Evolutionary conservation across 2,888 invertebrate genomes (phyloP).

Genomic region (Brachyopa scutellaris): DNA sequence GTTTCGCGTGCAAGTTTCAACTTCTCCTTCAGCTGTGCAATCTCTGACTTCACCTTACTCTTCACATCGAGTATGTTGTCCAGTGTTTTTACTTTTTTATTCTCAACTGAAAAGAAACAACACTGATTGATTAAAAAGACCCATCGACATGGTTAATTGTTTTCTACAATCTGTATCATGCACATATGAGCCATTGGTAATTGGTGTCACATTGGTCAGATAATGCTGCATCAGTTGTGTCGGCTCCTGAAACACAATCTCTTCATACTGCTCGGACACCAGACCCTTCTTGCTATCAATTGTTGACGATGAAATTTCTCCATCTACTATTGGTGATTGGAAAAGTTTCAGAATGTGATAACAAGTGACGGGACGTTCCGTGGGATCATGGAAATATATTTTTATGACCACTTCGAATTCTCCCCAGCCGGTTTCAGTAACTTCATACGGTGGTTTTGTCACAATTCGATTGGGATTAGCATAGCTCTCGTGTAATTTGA

Average conservation of each 20-base stretch:
- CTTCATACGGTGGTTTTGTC: conserved; percentile 97
- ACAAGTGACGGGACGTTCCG: conserved; percentile 93
- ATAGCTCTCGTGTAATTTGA: conserved; percentile 98
- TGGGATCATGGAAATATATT: conserved; percentile 97
- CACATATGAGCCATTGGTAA: conserved; percentile 88
- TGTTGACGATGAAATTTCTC: conserved; percentile 77
- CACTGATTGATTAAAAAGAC: not conserved
- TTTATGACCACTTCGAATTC: conserved; percentile 99
- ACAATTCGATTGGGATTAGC: conserved; percentile 96
- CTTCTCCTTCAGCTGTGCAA: conserved; percentile 91
- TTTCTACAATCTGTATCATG: conserved; percentile 95
- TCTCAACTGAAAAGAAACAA: conserved; percentile 89
- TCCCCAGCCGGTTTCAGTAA: conserved; percentile 99
- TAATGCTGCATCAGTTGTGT: conserved; percentile 95
- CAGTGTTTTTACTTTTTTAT: conserved; percentile 90
- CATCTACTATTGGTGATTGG: conserved; percentile 87
- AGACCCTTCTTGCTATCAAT: conserved; percentile 87
- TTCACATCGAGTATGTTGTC: conserved; percentile 90
- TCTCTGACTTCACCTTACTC: conserved; percentile 91
- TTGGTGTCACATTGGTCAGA: conserved; percentile 88
- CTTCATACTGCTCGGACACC: conserved; percentile 97
- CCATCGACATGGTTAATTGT: conserved; percentile 12
- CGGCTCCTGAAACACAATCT: conserved; percentile 96
- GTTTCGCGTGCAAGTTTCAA: conserved; percentile 93
- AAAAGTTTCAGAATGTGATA: conserved; percentile 97